Conservation (phyloP, 2,113 vertebrate species). For the Chaetodon trifascialis region DNA sequence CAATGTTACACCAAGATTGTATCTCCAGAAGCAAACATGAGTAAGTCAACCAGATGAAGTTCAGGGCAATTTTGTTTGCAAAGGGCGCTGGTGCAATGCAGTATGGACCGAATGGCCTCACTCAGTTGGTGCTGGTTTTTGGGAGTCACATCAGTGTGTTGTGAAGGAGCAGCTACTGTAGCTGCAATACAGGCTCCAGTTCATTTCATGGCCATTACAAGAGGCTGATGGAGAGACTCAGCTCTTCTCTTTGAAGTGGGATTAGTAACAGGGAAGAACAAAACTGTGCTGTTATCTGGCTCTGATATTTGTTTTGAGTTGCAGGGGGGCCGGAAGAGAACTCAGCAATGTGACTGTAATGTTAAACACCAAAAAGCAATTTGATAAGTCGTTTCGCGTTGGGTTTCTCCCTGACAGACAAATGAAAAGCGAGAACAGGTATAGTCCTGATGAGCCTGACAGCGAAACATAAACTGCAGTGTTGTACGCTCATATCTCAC, state of each 20-base stretch:
- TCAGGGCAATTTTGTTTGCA: constrained; percentile 21
- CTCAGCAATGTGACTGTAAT: constrained; percentile 32
- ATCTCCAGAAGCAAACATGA: constrained; percentile 31
- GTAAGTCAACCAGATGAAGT: constrained; percentile 20
- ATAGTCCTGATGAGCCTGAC: constrained; percentile 35
- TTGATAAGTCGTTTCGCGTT: constrained; percentile 22
- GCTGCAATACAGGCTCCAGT: constrained; percentile 14
- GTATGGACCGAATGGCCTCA: background rate
- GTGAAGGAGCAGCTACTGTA: constrained; percentile 21
- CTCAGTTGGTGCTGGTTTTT: constrained; percentile 19
- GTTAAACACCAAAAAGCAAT: constrained; percentile 23
- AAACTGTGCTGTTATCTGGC: constrained; percentile 65
- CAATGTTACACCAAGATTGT: constrained; percentile 27
- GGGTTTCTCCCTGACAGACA: constrained; percentile 42
- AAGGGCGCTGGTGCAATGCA: background rate
- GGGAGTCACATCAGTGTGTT: constrained; percentile 5
- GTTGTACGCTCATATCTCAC: constrained; percentile 3
- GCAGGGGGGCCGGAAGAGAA: constrained; percentile 17
- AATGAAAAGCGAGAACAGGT: constrained; percentile 31
- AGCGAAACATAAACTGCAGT: constrained; percentile 47
- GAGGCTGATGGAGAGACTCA: constrained; percentile 38
- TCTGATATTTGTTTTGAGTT: constrained; percentile 49
- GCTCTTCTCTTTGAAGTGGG: constrained; percentile 70
- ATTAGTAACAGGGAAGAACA: constrained; percentile 67
- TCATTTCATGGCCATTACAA: constrained; percentile 76